Base-by-base conservation (phyloP, 2,888 invertebrate species). In the Drosophila niveifrons region DNA sequence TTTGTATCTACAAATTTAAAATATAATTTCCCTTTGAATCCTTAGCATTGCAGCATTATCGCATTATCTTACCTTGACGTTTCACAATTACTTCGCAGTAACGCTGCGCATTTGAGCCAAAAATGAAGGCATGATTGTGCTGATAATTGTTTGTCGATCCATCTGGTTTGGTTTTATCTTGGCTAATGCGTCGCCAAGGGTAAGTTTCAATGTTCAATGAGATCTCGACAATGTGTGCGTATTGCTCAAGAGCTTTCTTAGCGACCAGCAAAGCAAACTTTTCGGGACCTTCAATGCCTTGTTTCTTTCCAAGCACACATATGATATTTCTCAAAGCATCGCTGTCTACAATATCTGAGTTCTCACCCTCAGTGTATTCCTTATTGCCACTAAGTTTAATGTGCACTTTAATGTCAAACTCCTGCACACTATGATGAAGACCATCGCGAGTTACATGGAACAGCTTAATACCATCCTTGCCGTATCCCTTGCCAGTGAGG, bases 241-340 rank as follows among this genome's bases (percentile, higher is more conserved):
- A 51, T 31, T 31, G 2, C 7, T 50, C 48, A 3, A 51, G 18
- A 13, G 13, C 23, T 13, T 51, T 36, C 36, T 36, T 51, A n/a
- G n/a, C 15, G 3, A 51, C 18, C 36, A 23, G 18, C 9, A 36
- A 9, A 11, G 18, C 51, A 23, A 51, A 51, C 36, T 51, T 8
- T 18, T 51, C 51, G 18, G 51, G 51, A 2, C 51, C 51, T 9
- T 51, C 51, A 51, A 51, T n/a, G 17, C 51, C 51, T 36, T 51
- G 18, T 10, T 36, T 36, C n/a, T 51, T 36, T 7, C 11, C 51
- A 11, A 18, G 13, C 18, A 51, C 17, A 39, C 18, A 36, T 13
- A 51, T 51, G 9, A 51, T 36, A 6, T 51, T 51, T 36, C 4
- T 51, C n/a, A 51, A 23, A 0, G 23, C 51, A 10, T 51, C 51